Conservation (phyloP, 2,113 vertebrate species). For the Varanus komodoensis region DNA sequence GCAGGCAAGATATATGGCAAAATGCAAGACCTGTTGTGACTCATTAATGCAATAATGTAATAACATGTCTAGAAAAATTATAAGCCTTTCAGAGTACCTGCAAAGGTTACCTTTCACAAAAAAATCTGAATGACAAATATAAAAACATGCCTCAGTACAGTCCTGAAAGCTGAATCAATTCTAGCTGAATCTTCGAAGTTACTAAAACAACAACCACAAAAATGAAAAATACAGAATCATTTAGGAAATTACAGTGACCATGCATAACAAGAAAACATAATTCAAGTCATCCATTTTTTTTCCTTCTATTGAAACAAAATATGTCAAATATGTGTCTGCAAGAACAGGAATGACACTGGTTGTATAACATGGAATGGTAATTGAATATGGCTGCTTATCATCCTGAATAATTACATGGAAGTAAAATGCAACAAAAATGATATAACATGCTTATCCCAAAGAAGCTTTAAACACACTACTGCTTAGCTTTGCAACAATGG, state of each 20-base stretch:
- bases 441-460: fast-evolving
- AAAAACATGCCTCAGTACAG: slow-evolving; percentile 23
- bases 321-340: background rate
- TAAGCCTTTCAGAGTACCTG: slow-evolving; percentile 14
- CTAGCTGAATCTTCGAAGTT: slow-evolving; percentile 37
- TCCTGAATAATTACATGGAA: background rate
- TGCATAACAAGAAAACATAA: background rate
- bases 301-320: background rate
- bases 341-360: slow-evolving; percentile 6
- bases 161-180: slow-evolving; percentile 34
- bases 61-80: background rate
- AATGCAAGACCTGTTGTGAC: slow-evolving; percentile 11
- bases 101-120: slow-evolving; percentile 14
- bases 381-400: background rate
- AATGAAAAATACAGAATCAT: slow-evolving; percentile 42
- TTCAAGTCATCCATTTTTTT: background rate
- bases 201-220: background rate
- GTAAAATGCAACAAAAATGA: background rate
- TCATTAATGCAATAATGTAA: background rate
- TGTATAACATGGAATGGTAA: background rate
- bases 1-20: background rate
- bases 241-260: background rate
- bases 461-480: background rate
- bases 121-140: background rate
- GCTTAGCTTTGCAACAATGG: background rate